Percentiles rank a stretch among this genome's conserved stretches.
phyloP scores from a whole-genome alignment of 2,888 invertebrate species.

The Kryphioiulus occultus region DNA sequence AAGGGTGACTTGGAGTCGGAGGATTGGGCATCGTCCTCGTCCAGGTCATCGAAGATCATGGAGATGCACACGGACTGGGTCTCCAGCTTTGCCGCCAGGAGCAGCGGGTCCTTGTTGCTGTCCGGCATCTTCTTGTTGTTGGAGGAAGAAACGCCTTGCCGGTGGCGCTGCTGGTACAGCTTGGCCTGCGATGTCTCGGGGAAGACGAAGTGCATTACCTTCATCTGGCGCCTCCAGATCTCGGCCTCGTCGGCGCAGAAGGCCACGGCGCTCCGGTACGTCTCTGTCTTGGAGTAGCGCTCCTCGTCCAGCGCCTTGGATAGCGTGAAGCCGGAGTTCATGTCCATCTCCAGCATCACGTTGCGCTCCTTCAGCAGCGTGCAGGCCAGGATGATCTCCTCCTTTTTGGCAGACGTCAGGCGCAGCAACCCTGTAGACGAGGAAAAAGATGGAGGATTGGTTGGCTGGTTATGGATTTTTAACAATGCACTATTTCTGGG shows the following conservation, averaged over 20 bases:
- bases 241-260: slow-evolving; percentile 68
- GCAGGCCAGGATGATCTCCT: slow-evolving; percentile 73
- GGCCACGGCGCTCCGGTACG: slow-evolving; percentile 71
- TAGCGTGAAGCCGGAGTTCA: slow-evolving; percentile 67
- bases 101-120: not conserved
- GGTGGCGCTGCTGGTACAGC: slow-evolving; percentile 28
- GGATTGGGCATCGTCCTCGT: slow-evolving; percentile 50
- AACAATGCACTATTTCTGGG: no score
- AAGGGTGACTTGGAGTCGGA: not conserved
- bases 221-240: slow-evolving; percentile 62
- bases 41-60: slow-evolving; percentile 54
- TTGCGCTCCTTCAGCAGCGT: slow-evolving; percentile 65
- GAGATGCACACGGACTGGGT: slow-evolving; percentile 54
- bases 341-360: slow-evolving; percentile 67
- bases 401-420: slow-evolving; percentile 70
- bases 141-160: not conserved
- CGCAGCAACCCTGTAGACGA: slow-evolving; percentile 66
- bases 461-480: not conserved
- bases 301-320: slow-evolving; percentile 71
- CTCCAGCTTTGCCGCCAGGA: slow-evolving; percentile 45
- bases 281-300: slow-evolving; percentile 70
- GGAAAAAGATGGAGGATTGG: not conserved
- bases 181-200: slow-evolving; percentile 39
- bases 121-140: slow-evolving; percentile 35
- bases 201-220: slow-evolving; percentile 57